Percentiles rank a stretch among this genome's conserved stretches.
phyloP scores from a whole-genome alignment of 2,888 invertebrate species.

The Drosophila silvestris region DNA sequence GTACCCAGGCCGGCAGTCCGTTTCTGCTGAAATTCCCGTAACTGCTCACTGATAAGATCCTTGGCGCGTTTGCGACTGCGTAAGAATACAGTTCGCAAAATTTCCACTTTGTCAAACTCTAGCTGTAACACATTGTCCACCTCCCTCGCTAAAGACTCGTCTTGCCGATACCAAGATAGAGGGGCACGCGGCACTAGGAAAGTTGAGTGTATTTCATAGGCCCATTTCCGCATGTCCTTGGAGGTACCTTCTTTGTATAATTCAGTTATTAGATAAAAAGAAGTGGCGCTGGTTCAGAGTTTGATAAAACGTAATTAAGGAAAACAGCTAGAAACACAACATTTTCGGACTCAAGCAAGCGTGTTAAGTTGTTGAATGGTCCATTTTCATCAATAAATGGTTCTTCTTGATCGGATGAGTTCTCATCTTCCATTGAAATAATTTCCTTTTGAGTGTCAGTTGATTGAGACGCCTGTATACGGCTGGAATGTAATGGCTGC shows the following conservation, averaged over 20 bases:
- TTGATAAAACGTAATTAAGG: conserved; percentile 94
- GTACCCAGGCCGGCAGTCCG: conserved; percentile 95
- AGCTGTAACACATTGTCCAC: conserved; percentile 94
- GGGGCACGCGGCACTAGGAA: conserved; percentile 95
- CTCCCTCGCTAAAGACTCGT: conserved; percentile 94
- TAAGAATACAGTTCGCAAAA: conserved; percentile 94
- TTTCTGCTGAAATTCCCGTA: conserved; percentile 90
- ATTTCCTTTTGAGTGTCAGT: conserved; percentile 90
- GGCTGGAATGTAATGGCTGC: conserved; percentile 75
- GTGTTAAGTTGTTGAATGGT: conserved; percentile 93
- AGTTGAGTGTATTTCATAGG: conserved; percentile 99
- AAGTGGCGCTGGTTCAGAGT: conserved; percentile 90
- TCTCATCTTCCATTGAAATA: conserved; percentile 98
- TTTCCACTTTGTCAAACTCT: conserved; percentile 95
- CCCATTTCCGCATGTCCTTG: conserved; percentile 98
- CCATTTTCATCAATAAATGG: conserved; percentile 92
- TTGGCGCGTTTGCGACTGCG: conserved; percentile 91
- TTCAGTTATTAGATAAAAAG: conserved; percentile 95
- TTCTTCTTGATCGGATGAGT: conserved; percentile 94
- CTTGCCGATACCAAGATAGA: conserved; percentile 84
- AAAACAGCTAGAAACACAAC: conserved; percentile 96
- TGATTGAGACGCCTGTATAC: conserved; percentile 83
- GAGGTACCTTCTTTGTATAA: conserved; percentile 93
- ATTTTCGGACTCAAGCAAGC: conserved; percentile 91
- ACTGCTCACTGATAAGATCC: conserved; percentile 84